These are phyloP conservation scores for Pogona vitticeps DNA, from an alignment of 2,113 vertebrate species.

Conservation along the genomic window DNA sequence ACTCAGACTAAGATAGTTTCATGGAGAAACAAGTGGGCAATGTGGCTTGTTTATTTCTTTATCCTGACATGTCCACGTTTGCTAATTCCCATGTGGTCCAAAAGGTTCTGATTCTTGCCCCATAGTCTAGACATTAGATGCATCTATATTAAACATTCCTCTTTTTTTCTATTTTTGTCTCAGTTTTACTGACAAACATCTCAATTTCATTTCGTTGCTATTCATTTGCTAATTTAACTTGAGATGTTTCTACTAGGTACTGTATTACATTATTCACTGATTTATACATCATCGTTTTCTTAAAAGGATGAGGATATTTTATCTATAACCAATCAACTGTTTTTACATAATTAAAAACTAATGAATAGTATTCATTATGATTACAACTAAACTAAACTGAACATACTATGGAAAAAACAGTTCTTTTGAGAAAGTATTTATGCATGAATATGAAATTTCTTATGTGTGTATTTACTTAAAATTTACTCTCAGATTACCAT, in stretches of 20 bases:
- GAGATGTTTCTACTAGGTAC: not conserved
- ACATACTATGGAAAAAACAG: not conserved
- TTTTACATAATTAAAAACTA: not conserved
- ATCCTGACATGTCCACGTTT: not conserved
- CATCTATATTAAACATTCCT: not conserved
- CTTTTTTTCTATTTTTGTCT: not conserved
- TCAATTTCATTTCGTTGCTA: not conserved
- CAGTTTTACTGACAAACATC: not conserved
- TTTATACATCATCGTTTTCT: not conserved
- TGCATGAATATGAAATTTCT: not conserved
- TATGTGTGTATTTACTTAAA: not conserved
- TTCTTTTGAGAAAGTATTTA: not conserved
- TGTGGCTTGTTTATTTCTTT: no score
- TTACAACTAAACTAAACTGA: not conserved
- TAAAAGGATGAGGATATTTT: not conserved
- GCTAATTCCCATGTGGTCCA: not conserved
- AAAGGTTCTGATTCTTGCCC: not conserved
- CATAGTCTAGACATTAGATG: not conserved
- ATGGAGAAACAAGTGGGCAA: not conserved
- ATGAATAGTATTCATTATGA: not conserved
- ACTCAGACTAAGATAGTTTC: not conserved
- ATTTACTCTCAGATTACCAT: not conserved
- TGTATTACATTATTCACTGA: not conserved
- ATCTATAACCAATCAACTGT: not conserved
- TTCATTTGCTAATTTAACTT: not conserved